These are phyloP conservation scores for Neogale vison DNA, from an alignment of 2,113 vertebrate species.

Conservation along the genomic window DNA sequence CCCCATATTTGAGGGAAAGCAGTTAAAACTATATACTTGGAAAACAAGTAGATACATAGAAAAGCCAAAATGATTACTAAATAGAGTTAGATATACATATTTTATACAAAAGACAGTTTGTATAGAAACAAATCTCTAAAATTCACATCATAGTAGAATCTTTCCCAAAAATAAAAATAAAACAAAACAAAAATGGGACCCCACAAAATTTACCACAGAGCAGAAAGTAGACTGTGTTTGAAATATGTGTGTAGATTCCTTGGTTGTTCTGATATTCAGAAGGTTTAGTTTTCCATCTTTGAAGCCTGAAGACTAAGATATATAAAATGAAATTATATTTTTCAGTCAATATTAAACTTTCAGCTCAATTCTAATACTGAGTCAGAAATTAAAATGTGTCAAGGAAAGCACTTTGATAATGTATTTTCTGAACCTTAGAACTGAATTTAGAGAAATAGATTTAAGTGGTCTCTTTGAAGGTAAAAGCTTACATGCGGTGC, in stretches of 20 bases:
- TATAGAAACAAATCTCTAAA: neutral
- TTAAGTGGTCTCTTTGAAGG: neutral
- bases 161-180: neutral
- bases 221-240: neutral
- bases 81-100: neutral
- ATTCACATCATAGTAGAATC: neutral
- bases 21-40: neutral
- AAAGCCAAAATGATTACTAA: neutral
- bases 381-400: neutral
- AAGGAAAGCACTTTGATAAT: neutral
- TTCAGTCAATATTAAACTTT: constrained; percentile 6
- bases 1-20: neutral
- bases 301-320: neutral
- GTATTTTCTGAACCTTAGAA: neutral
- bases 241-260: neutral
- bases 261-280: neutral
- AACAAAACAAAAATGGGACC: neutral
- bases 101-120: neutral
- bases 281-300: neutral
- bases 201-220: neutral
- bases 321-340: neutral
- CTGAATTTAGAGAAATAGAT: neutral
- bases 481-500: neutral
- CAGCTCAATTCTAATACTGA: neutral
- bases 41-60: neutral